A percentile compares a stretch with the other conserved stretches of the same genome.
Evolutionary conservation across 1,140 invertebrate genomes (phyloP).

Genomic region (Saccostrea glomerata): DNA sequence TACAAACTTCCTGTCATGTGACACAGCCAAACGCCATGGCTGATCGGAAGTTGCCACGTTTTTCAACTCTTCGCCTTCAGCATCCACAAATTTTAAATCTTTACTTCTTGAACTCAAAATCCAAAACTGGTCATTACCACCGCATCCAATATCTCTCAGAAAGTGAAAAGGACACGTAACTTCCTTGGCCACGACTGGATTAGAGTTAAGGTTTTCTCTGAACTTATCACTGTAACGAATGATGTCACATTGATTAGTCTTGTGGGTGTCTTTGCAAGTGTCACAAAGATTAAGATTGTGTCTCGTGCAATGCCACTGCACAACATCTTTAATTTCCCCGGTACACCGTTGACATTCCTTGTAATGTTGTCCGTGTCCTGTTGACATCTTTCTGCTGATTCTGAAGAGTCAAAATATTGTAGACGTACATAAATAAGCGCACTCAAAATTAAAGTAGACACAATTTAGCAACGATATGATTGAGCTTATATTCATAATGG

Average conservation of each 20-base stretch:
- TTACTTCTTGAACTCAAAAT: slow-evolving; percentile 5
- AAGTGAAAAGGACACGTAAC: background rate
- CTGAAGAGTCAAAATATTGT: too few relatives aligned
- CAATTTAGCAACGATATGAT: too few relatives aligned
- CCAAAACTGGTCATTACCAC: background rate
- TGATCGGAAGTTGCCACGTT: background rate
- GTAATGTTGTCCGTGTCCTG: background rate
- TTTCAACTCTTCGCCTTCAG: background rate
- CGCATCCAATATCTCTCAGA: background rate
- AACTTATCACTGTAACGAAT: background rate
- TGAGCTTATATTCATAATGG: too few relatives aligned
- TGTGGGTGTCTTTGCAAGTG: background rate
- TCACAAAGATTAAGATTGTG: background rate
- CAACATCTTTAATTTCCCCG: background rate
- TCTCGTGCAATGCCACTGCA: background rate
- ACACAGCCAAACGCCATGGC: background rate
- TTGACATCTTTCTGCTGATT: background rate
- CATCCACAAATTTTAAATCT: background rate
- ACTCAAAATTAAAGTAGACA: too few relatives aligned
- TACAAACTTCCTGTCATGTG: slow-evolving; percentile 9
- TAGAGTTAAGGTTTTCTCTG: background rate
- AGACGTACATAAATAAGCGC: too few relatives aligned
- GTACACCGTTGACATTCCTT: background rate
- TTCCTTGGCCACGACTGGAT: background rate
- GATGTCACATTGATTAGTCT: background rate